Evolutionary conservation across 2,797 vertebrate species (phyloP).

Genomic region (Kryptopterus vitreolus): DNA sequence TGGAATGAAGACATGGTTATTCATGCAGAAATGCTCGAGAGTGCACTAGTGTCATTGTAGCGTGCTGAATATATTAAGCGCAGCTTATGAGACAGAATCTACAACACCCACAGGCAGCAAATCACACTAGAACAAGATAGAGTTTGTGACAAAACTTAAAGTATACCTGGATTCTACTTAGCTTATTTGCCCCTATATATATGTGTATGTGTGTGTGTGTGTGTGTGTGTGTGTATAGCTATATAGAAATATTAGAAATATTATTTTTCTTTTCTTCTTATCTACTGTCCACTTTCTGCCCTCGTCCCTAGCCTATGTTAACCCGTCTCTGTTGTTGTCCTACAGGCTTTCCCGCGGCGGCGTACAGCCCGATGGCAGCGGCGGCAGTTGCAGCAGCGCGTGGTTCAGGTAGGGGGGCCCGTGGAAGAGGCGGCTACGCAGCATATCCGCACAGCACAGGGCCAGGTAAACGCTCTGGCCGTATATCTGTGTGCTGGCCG

Average conservation of each 20-base stretch:
- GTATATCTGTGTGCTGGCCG: conserved; percentile 81
- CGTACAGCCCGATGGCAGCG: conserved; percentile 87
- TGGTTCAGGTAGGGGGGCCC: conserved; percentile 90
- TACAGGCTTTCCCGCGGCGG: conserved; percentile 84
- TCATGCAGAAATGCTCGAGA: conserved; percentile 50
- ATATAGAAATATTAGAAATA: too few relatives aligned
- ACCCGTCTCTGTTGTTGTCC: conserved; percentile 14
- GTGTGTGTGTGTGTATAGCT: too few relatives aligned
- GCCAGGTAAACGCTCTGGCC: conserved; percentile 83
- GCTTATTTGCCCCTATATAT: conserved; percentile 15
- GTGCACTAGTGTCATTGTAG: conserved; percentile 48
- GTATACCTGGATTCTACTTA: conserved; percentile 19
- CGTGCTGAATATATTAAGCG: conserved; percentile 39
- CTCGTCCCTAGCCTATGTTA: background rate
- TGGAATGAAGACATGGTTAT: conserved; percentile 40
- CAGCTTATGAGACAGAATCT: conserved; percentile 30
- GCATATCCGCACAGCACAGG: conserved; percentile 81
- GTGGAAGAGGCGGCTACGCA: conserved; percentile 75
- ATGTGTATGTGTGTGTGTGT: too few relatives aligned
- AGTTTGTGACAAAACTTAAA: conserved; percentile 28
- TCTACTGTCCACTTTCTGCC: background rate
- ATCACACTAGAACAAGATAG: conserved; percentile 24
- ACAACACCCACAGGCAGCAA: conserved; percentile 35
- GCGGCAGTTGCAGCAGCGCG: conserved; percentile 84
- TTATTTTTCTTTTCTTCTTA: conserved; percentile 5